phyloP scores from a whole-genome alignment of 2,797 vertebrate genomes.

The Macroramphosus scolopax region DNA sequence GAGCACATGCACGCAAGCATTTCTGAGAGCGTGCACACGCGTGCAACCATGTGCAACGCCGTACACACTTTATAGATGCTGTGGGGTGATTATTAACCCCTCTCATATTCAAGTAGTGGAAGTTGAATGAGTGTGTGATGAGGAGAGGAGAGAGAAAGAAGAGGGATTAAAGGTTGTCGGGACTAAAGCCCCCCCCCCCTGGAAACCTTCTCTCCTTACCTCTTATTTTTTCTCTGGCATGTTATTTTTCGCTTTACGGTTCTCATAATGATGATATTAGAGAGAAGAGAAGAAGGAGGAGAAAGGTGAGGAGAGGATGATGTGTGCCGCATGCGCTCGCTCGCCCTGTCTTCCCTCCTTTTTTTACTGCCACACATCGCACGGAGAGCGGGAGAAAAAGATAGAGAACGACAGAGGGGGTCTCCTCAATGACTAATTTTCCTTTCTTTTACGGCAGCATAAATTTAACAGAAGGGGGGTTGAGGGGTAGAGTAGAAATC shows the following conservation, averaged over 20 bases:
- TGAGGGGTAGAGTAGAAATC: slow-evolving; percentile 77
- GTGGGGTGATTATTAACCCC: slow-evolving; percentile 58
- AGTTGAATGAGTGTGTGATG: slow-evolving; percentile 13
- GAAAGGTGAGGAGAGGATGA: slow-evolving; percentile 54
- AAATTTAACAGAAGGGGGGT: slow-evolving; percentile 78
- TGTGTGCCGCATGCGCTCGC: slow-evolving; percentile 62
- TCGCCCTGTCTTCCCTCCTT: slow-evolving; percentile 57
- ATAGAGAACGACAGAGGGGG: slow-evolving; percentile 59
- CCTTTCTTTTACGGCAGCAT: slow-evolving; percentile 83
- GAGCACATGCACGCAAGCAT: slow-evolving; percentile 31
- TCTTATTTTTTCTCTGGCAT: slow-evolving; percentile 41
- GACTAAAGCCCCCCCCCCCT: slow-evolving; percentile 52
- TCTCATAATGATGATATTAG: slow-evolving; percentile 78
- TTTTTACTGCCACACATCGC: slow-evolving; percentile 61
- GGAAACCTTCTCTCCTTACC: slow-evolving; percentile 50
- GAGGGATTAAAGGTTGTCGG: slow-evolving; percentile 57
- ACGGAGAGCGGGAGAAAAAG: slow-evolving; percentile 56
- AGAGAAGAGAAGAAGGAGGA: slow-evolving; percentile 55
- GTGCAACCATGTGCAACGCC: slow-evolving; percentile 5
- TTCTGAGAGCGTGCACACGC: slow-evolving; percentile 11
- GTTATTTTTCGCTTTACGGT: slow-evolving; percentile 79
- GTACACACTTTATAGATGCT: slow-evolving; percentile 17
- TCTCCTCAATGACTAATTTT: slow-evolving; percentile 80
- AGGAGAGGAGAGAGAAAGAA: slow-evolving; percentile 22
- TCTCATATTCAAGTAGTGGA: slow-evolving; percentile 46